phyloP scores from a whole-genome alignment of 2,113 vertebrate species.

The Hydrochoerus hydrochaeris region DNA sequence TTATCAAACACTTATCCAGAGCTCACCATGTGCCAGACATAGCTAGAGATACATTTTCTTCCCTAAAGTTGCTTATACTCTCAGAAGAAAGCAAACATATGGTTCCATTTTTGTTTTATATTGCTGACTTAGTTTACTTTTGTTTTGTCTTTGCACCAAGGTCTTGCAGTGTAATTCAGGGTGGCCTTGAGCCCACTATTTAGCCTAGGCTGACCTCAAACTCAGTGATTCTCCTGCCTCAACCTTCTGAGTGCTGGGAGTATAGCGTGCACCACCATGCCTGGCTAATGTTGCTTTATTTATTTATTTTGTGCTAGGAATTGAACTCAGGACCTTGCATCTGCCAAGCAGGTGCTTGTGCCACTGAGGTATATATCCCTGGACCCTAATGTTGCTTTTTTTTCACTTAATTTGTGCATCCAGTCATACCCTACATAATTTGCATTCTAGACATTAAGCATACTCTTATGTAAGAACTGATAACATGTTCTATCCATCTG shows the following conservation, averaged over 20 bases:
- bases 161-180: neutral
- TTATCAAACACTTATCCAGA: constrained; percentile 18
- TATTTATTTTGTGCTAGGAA: no score
- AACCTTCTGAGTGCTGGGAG: neutral
- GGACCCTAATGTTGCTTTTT: neutral
- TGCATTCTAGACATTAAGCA: neutral
- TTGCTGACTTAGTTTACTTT: neutral
- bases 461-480: neutral
- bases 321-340: no score
- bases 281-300: neutral
- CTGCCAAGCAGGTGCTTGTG: no score
- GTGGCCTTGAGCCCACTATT: neutral
- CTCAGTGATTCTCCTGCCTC: neutral
- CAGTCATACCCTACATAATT: neutral
- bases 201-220: neutral
- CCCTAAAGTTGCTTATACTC: neutral
- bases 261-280: neutral
- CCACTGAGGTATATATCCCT: no score
- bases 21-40: neutral
- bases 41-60: neutral
- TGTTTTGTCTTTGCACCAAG: neutral
- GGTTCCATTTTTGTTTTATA: neutral
- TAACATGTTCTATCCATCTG: neutral
- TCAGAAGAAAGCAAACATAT: neutral
- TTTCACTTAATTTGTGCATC: constrained; percentile 9